A percentile compares a stretch with the other conserved stretches of the same genome.
Evolutionary conservation across 2,797 vertebrate genomes (phyloP).

Genomic region (Acipenser oxyrinchus): DNA sequence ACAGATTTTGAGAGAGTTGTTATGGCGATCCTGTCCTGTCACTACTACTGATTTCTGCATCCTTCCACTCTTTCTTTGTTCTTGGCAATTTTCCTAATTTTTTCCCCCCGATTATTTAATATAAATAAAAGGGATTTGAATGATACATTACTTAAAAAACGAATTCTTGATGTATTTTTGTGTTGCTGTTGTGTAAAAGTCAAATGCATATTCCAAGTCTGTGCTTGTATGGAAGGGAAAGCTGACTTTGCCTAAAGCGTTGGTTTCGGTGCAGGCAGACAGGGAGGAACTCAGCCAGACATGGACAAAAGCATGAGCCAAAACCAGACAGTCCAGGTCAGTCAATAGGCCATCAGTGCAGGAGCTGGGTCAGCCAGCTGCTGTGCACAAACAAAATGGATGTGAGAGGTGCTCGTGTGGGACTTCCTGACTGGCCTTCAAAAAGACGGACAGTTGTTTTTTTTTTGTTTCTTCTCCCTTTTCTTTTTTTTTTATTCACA

Average conservation of each 20-base stretch:
- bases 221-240: constrained; percentile 8
- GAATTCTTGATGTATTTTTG: not conserved
- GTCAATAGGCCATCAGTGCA: constrained; percentile 65
- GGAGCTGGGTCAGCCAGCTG: constrained; percentile 81
- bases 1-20: too few relatives aligned
- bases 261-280: constrained; percentile 54
- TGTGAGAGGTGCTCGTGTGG: constrained; percentile 51
- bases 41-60: too few relatives aligned
- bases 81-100: too few relatives aligned
- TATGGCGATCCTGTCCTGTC: too few relatives aligned
- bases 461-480: not conserved
- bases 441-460: constrained; percentile 36
- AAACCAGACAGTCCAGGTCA: constrained; percentile 82
- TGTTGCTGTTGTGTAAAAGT: constrained; percentile 6
- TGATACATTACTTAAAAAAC: too few relatives aligned
- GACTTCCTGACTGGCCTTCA: constrained; percentile 46
- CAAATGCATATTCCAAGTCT: constrained; percentile 3
- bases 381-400: constrained; percentile 44
- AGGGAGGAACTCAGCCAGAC: constrained; percentile 87
- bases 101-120: too few relatives aligned
- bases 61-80: too few relatives aligned
- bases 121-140: too few relatives aligned
- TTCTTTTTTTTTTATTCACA: constrained; percentile 26
- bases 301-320: constrained; percentile 82
- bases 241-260: constrained; percentile 44